phyloP scores from a whole-genome alignment of 1,140 invertebrate genomes.

The Sminthurinus signatus region DNA sequence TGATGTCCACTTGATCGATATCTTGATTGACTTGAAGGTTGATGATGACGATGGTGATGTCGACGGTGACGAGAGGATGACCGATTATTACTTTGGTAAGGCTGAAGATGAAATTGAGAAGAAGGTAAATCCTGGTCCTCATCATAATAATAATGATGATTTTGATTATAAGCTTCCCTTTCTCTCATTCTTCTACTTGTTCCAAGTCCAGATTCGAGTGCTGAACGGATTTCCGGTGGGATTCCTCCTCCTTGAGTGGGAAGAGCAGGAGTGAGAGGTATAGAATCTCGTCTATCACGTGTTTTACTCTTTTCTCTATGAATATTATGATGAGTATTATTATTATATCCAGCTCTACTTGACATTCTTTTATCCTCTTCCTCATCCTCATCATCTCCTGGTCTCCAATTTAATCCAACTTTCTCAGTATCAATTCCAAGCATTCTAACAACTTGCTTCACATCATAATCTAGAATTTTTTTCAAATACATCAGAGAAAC shows the following conservation, averaged over 20 bases:
- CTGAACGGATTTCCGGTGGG: slow-evolving; percentile 1
- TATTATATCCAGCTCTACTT: no score
- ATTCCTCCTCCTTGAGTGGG: background rate
- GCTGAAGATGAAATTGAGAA: no score
- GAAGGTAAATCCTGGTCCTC: no score
- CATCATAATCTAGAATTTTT: slow-evolving; percentile 28
- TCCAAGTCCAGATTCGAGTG: slow-evolving; percentile 7
- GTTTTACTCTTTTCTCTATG: background rate
- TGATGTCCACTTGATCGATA: no score
- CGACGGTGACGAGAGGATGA: no score
- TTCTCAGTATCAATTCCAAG: slow-evolving; percentile 29
- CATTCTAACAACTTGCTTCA: slow-evolving; percentile 34
- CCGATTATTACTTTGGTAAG: no score
- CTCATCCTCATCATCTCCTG: no score
- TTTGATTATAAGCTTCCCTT: background rate
- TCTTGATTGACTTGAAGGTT: no score
- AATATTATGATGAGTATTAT: no score
- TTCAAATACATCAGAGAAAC: background rate
- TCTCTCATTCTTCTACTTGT: slow-evolving; percentile 24
- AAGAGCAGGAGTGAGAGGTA: no score
- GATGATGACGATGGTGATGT: no score
- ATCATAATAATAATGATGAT: no score
- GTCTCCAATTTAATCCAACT: slow-evolving; percentile 17
- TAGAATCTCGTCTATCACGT: background rate
- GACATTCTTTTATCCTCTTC: slow-evolving; percentile 2